Base-by-base conservation (phyloP, 2,113 vertebrate genomes). In the Morone chrysops region DNA sequence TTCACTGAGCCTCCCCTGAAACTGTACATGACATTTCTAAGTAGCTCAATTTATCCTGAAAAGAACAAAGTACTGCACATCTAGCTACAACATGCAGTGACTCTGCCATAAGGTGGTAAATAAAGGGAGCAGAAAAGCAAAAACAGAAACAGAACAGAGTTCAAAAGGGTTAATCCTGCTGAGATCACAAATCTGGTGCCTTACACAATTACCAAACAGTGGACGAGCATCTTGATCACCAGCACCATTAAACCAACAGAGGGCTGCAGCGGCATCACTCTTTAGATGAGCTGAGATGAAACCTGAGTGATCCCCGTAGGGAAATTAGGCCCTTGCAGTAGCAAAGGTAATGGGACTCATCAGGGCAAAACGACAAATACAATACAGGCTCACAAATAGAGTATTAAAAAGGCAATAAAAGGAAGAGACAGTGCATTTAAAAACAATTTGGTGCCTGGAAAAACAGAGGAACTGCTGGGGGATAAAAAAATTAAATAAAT, bases 351-450 rank as follows among this genome's bases (percentile, higher is more conserved):
- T 82, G 70, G 65, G 78, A 68, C 70, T 82, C 82, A 88, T 77
- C 82, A 60, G 83, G 68, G 53, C 72, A 41, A 3, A 0, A 25
- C 71, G 57, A 80, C 83, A 76, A 80, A 47, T 16, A 69, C 50
- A 80, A 80, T 20, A 69, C 51, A 45, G n/a, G 25, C 68, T 83
- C 80, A 47, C 80, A 81, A 70, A 68, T 45, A 77, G 53, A 43
- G 84, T 47, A 80, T 86, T 81, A 82, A 76, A 82, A 75, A 89
- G 84, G 84, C 75, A 78, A 83, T 83, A 83, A 89, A 12, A 68
- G 40, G 75, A 16, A 66, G 75, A 82, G 87, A 68, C 60, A 8
- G 62, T 43, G 81, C 81, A 72, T 84, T 87, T 84, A 84, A 84
- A 82, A 73, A 76, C 81, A 17, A 87, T 89, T 70, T 84, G 60